These are phyloP conservation scores for Eubasilissa regina DNA, from an alignment of 1,140 invertebrate genomes.

Conservation along the genomic window DNA sequence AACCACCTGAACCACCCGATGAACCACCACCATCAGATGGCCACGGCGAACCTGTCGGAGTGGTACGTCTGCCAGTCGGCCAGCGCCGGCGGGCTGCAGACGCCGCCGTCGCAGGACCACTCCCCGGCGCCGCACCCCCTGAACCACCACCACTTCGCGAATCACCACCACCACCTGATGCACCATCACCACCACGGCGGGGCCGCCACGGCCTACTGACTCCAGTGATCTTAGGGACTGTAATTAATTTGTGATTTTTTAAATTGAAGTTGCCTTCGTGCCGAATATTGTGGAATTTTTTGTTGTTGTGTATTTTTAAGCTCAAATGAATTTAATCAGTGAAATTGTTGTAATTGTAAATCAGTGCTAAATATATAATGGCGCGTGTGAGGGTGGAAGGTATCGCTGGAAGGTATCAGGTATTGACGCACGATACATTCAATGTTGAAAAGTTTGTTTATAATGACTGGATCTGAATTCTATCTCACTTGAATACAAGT, in stretches of 20 bases:
- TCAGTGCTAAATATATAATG: no score
- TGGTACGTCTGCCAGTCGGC: slow-evolving; percentile 69
- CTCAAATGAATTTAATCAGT: no score
- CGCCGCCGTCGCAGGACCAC: slow-evolving; percentile 58
- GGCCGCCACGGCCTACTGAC: slow-evolving; percentile 71
- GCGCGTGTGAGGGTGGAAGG: no score
- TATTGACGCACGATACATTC: no score
- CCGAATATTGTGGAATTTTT: no score
- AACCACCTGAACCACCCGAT: slow-evolving; percentile 50
- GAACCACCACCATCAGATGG: slow-evolving; percentile 54
- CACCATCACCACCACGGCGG: slow-evolving; percentile 70
- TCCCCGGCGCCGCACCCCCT: slow-evolving; percentile 56
- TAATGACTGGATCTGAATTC: no score
- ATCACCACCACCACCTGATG: slow-evolving; percentile 61
- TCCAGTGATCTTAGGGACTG: slow-evolving; percentile 69
- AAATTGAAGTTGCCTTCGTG: slow-evolving; percentile 26
- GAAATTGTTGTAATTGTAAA: no score
- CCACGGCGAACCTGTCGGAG: slow-evolving; percentile 61
- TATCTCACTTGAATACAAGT: no score
- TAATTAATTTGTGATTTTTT: slow-evolving; percentile 52
- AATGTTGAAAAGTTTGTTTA: no score
- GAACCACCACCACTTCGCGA: slow-evolving; percentile 59
- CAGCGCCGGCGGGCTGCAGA: slow-evolving; percentile 54
- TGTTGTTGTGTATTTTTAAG: no score
- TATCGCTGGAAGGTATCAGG: no score